Conservation (phyloP, 1,140 invertebrate species). For the Neodiprion virginianus region DNA sequence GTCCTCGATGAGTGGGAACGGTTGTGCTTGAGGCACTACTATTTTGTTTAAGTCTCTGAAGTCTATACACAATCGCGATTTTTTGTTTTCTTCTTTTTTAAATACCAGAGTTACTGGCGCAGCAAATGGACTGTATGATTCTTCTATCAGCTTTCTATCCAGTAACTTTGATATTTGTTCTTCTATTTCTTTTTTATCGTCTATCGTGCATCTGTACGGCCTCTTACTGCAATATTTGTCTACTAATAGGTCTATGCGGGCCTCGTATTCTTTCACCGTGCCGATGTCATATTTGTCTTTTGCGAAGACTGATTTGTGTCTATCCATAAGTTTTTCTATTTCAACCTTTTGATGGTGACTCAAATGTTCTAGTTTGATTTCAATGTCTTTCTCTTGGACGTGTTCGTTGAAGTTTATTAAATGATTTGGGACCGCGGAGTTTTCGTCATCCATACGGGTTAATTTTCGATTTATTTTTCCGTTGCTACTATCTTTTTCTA, state of each 20-base stretch:
- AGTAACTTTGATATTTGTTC: slow-evolving; percentile 45
- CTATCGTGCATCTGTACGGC: slow-evolving; percentile 44
- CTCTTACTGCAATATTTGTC: slow-evolving; percentile 45
- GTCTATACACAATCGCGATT: slow-evolving; percentile 39
- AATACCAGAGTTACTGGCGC: slow-evolving; percentile 44
- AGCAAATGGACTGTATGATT: slow-evolving; percentile 48
- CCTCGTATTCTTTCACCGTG: slow-evolving; percentile 38
- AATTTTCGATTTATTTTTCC: not conserved
- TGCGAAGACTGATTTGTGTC: slow-evolving; percentile 44
- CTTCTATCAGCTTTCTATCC: slow-evolving; percentile 44
- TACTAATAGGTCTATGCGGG: slow-evolving; percentile 35
- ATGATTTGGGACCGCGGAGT: too few species aligned
- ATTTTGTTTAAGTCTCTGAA: slow-evolving; percentile 45
- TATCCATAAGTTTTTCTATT: slow-evolving; percentile 37
- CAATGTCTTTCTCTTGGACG: not conserved
- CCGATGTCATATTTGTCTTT: slow-evolving; percentile 50
- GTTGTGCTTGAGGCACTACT: slow-evolving; percentile 39
- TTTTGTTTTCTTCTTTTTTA: slow-evolving; percentile 45
- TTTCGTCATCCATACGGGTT: not conserved
- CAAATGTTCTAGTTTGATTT: slow-evolving; percentile 26
- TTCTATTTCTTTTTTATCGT: slow-evolving; percentile 50
- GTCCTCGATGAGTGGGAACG: slow-evolving; percentile 34
- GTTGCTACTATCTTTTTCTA: not conserved
- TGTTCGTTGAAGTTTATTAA: slow-evolving; percentile 16
- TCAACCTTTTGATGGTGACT: slow-evolving; percentile 32